Base-by-base conservation (phyloP, 2,113 vertebrate species). In the Heterochromis multidens region DNA sequence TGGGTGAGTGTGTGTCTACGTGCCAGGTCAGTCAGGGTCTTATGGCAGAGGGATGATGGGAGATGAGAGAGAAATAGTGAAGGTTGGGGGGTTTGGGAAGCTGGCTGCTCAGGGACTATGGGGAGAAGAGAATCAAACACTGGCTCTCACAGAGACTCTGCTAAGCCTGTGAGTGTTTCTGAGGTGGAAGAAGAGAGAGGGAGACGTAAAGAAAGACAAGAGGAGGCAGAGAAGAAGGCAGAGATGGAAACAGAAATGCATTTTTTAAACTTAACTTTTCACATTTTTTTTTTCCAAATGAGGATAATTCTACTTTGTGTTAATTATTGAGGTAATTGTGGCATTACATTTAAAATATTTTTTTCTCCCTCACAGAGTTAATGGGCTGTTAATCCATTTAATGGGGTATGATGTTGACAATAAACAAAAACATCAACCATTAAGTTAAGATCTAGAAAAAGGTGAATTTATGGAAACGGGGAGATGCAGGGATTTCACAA, bases 11-110 rank as follows among this genome's bases (percentile, higher is more conserved):
- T 87, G 93, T 91, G 89, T 65, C 89, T 91, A 91, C 92, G 88
- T 89, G 91, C 87, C 79, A 82, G 90, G 93, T 95, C 93, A 93
- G 76, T 56, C 82, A 90, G 95, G 90, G 89, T 88, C 93, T 96
- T 93, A 92, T 96, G 90, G 91, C 92, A 96, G 88, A 87, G 65
- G 82, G 74, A 79, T 87, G 76, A 67, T 77, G 79, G 74, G 85
- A 89, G 81, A 91, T 86, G 76, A 90, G 82, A 81, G 86, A 84
- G 81, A 88, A 89, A 80, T 16, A 29, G 86, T 79, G 63, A 67
- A 67, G 60, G 74, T 43, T 58, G 72, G 76, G 77, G 85, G 87
- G 31, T 70, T 85, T 72, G 19, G 67, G 57, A 82, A 62, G 63
- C 85, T 49, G 77, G 77, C 83, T 23, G 88, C 83, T 91, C 84